These are phyloP conservation scores for Siphlonurus alternatus DNA, from an alignment of 2,888 invertebrate genomes.

Conservation along the genomic window DNA sequence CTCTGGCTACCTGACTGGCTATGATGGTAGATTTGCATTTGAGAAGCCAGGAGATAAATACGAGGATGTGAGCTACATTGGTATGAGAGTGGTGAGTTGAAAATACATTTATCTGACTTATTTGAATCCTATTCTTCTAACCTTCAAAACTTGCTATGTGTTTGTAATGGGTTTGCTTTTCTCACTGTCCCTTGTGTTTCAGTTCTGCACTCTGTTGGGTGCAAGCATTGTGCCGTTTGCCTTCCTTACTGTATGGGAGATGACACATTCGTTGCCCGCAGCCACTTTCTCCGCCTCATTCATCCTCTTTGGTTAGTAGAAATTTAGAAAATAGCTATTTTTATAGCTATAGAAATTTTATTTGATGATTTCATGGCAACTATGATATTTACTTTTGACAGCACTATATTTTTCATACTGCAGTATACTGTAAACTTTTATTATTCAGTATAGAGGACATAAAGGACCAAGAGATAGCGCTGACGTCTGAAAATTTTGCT, in stretches of 20 bases:
- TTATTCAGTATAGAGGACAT: no score
- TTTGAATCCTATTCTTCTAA: neutral
- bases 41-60: constrained; percentile 93
- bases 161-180: neutral
- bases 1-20: constrained; percentile 81
- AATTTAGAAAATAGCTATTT: constrained; percentile 4
- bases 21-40: constrained; percentile 87
- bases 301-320: constrained; percentile 60
- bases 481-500: no score
- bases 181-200: constrained; percentile 26
- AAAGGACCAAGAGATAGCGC: no score
- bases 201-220: constrained; percentile 85
- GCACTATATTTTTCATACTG: no score
- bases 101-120: constrained; percentile 9
- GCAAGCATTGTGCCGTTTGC: constrained; percentile 72
- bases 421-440: no score
- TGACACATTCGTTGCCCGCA: constrained; percentile 68
- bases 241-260: constrained; percentile 74
- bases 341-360: no score
- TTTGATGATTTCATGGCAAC: no score
- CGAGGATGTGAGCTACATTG: constrained; percentile 70
- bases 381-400: no score
- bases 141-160: constrained; percentile 1
- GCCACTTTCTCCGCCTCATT: constrained; percentile 61
- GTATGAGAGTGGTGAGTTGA: constrained; percentile 74